Conservation (phyloP, 1,140 invertebrate genomes). For the Drosophila serrata region DNA sequence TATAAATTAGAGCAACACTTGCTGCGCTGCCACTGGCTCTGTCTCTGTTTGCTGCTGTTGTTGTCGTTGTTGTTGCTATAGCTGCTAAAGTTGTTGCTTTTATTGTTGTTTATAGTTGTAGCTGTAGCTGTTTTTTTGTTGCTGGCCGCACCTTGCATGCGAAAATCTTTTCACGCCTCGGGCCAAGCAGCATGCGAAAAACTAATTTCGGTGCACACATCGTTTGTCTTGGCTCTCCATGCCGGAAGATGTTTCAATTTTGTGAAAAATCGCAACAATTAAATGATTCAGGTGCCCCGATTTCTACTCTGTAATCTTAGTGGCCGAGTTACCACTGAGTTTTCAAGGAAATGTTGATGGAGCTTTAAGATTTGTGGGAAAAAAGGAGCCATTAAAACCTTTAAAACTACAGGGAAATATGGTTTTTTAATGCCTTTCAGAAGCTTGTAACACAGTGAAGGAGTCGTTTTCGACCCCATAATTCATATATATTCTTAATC, state of each 20-base stretch:
- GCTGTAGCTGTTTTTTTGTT: constrained; percentile 21
- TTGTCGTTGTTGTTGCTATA: constrained; percentile 9
- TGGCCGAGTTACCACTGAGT: constrained; percentile 21
- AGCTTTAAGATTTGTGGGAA: background rate
- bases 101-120: constrained; percentile 20
- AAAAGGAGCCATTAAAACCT: background rate
- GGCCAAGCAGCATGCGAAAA: constrained; percentile 75
- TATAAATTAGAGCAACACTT: constrained; percentile 84
- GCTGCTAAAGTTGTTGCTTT: constrained; percentile 29
- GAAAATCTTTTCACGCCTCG: constrained; percentile 82
- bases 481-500: too few species aligned
- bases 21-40: constrained; percentile 49
- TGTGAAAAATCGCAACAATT: constrained; percentile 80
- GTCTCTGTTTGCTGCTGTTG: constrained; percentile 10
- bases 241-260: constrained; percentile 83
- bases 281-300: constrained; percentile 76
- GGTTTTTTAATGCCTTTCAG: too few species aligned
- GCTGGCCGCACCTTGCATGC: constrained; percentile 77
- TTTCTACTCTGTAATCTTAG: constrained; percentile 54
- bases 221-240: constrained; percentile 69
- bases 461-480: too few species aligned
- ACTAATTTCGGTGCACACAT: constrained; percentile 81
- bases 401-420: too few species aligned
- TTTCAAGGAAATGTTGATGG: background rate
- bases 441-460: too few species aligned